A percentile compares a stretch with the other conserved stretches of the same genome.
Conservation (phyloP, 1,140 invertebrate genomes). For the Dendrolimus punctatus region DNA sequence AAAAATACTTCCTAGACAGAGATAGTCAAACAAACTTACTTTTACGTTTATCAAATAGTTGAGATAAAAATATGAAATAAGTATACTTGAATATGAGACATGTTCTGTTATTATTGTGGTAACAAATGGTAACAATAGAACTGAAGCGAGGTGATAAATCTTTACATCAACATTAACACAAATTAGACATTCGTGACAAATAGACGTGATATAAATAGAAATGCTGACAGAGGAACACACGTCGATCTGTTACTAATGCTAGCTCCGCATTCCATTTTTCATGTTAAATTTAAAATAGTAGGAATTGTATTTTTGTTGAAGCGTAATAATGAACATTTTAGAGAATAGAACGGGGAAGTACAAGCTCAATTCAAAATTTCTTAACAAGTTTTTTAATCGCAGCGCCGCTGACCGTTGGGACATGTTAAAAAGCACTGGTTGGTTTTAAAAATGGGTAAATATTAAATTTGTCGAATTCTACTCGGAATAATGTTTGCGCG, state of each 20-base stretch:
- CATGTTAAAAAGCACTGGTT: neutral
- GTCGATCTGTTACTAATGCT: constrained; percentile 54
- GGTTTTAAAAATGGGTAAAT: constrained; percentile 20
- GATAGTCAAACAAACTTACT: too few species aligned
- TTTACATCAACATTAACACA: constrained; percentile 56
- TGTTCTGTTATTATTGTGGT: neutral
- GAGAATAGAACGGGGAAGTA: constrained; percentile 12
- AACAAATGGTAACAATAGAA: neutral
- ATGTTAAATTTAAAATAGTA: constrained; percentile 61
- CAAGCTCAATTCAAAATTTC: too few species aligned
- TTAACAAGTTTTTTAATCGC: too few species aligned
- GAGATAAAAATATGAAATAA: too few species aligned
- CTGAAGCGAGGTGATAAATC: constrained; percentile 40
- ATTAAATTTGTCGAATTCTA: constrained; percentile 17
- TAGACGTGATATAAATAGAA: constrained; percentile 55
- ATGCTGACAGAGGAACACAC: constrained; percentile 58
- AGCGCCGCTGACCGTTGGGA: too few species aligned
- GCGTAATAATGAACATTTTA: constrained; percentile 15
- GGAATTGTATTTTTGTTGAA: constrained; percentile 13
- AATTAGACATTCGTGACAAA: constrained; percentile 66
- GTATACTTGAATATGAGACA: neutral
- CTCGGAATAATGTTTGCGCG: constrained; percentile 32
- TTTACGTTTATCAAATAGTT: too few species aligned
- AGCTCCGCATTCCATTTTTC: constrained; percentile 64
- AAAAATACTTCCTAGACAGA: too few species aligned